These are phyloP conservation scores for Dicroscelio sp. DNA, from an alignment of 2,888 invertebrate species.

Conservation along the genomic window DNA sequence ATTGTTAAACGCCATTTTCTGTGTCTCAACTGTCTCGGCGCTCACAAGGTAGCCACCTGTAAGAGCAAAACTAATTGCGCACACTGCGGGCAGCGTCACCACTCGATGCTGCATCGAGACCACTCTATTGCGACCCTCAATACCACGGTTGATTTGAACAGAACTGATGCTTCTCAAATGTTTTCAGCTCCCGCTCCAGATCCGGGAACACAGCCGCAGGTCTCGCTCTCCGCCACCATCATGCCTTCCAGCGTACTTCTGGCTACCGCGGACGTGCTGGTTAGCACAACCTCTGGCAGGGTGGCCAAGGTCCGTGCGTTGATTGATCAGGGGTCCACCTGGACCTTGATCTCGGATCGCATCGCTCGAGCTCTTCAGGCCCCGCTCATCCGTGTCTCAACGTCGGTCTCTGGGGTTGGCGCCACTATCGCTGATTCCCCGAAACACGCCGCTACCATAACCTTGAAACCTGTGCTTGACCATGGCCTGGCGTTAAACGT, in stretches of 20 bases:
- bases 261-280: not conserved
- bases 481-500: not conserved
- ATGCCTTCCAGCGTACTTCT: not conserved
- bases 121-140: no score
- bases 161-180: no score
- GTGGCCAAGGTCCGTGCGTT: not conserved
- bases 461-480: not conserved
- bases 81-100: not conserved
- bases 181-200: no score
- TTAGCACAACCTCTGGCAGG: not conserved
- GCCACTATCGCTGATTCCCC: not conserved
- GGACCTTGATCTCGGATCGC: not conserved
- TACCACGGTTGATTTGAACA: no score
- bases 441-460: not conserved
- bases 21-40: conserved; percentile 25
- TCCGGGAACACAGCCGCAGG: not conserved
- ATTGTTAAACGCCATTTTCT: not conserved
- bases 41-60: conserved; percentile 2
- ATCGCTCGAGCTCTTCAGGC: not conserved
- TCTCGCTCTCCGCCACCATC: not conserved
- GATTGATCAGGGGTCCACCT: not conserved
- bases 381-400: not conserved
- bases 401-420: not conserved
- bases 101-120: not conserved
- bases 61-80: not conserved